Conservation (phyloP, 2,888 invertebrate species). For the Selenia dentaria region DNA sequence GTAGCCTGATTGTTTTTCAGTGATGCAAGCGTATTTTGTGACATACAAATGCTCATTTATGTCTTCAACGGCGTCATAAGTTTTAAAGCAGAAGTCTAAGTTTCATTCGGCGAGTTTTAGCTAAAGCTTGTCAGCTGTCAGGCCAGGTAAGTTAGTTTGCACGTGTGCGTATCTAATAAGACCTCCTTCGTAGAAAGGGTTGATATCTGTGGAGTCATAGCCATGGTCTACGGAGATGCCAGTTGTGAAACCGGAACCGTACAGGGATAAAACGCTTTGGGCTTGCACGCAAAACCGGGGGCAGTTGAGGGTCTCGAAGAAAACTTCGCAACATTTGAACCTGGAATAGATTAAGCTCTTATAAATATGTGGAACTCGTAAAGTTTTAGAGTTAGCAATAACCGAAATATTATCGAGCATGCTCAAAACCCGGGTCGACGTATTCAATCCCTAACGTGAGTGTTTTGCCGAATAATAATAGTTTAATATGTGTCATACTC, state of each 20-base stretch:
- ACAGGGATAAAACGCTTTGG: constrained; percentile 58
- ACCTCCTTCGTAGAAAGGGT: constrained; percentile 67
- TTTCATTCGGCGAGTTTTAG: constrained; percentile 40
- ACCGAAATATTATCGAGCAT: too few species aligned
- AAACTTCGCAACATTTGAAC: constrained; percentile 64
- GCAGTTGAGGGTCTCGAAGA: constrained; percentile 66
- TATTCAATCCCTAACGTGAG: too few species aligned
- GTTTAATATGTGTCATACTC: too few species aligned
- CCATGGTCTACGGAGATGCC: constrained; percentile 70
- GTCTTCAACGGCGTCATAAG: constrained; percentile 40
- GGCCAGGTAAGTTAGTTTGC: constrained; percentile 52
- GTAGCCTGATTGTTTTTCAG: constrained; percentile 9
- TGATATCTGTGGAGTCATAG: constrained; percentile 52
- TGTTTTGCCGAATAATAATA: too few species aligned
- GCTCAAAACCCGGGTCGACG: too few species aligned
- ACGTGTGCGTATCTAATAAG: constrained; percentile 57
- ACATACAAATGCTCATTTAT: constrained; percentile 51
- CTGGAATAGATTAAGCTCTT: too few species aligned
- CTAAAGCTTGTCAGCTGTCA: constrained; percentile 43
- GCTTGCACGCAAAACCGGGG: constrained; percentile 65
- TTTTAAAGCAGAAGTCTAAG: constrained; percentile 35
- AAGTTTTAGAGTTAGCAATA: too few species aligned
- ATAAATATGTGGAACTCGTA: too few species aligned
- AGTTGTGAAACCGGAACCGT: constrained; percentile 63
- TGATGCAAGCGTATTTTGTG: constrained; percentile 39